phyloP scores from a whole-genome alignment of 92 coral and sea anemone species.

The Parazoanthus darwini region DNA sequence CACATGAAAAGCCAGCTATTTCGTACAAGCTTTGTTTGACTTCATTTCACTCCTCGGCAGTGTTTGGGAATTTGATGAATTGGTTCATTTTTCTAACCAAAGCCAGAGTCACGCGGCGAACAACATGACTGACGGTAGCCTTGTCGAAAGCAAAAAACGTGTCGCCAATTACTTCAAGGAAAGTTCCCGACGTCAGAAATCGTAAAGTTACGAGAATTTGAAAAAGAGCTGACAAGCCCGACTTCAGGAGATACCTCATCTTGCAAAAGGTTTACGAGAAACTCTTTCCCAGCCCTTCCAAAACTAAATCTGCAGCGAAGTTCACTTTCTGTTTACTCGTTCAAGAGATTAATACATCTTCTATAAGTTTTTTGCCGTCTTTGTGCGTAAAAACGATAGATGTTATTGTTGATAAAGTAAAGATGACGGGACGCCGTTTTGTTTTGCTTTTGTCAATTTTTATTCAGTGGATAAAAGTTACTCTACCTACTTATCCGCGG shows the following conservation, averaged over 20 bases:
- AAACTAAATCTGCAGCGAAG: constrained; percentile 41
- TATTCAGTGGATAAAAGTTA: constrained; percentile 49
- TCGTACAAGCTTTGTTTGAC: constrained; percentile 41
- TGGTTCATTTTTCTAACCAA: constrained; percentile 46
- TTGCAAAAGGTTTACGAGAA: constrained; percentile 30
- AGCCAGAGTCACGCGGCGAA: constrained; percentile 54
- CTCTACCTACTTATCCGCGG: constrained; percentile 43
- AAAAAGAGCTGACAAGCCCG: constrained; percentile 42
- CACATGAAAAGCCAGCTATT: constrained; percentile 14
- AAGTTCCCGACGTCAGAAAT: constrained; percentile 52
- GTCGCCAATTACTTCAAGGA: constrained; percentile 58
- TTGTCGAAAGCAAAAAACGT: constrained; percentile 46
- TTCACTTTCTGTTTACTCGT: constrained; percentile 31
- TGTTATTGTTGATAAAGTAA: constrained; percentile 12
- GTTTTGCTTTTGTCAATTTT: constrained; percentile 26
- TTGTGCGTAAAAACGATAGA: constrained; percentile 18
- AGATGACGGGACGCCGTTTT: constrained; percentile 36
- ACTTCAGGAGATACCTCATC: constrained; percentile 50
- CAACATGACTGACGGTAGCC: constrained; percentile 59
- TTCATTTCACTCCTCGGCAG: constrained; percentile 38
- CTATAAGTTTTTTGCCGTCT: constrained; percentile 31
- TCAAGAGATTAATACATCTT: constrained; percentile 9
- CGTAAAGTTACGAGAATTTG: constrained; percentile 53
- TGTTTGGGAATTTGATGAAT: constrained; percentile 43
- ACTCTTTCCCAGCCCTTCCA: constrained; percentile 41